Base-by-base conservation (phyloP, 2,888 invertebrate genomes). In the Ypsolopha scabrella region DNA sequence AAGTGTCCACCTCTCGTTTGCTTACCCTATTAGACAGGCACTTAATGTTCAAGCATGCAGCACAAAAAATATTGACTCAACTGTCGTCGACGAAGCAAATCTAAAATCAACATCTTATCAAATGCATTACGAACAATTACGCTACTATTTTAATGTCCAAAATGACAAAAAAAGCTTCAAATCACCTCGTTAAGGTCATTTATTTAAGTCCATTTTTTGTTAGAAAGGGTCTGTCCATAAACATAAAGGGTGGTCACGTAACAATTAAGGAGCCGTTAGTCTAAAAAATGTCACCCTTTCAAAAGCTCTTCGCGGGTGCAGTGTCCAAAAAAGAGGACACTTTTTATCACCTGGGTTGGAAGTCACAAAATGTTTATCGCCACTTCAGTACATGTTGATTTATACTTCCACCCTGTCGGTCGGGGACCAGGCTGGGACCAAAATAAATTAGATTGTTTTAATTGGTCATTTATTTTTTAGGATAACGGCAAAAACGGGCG, bases 291-390 rank as follows among this genome's bases (percentile, higher is more conserved):
- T 82, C 83, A 82, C 80, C 82, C 80, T 77, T 77, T 75, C 61
- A 70, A 72, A 65, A 65, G 69, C 62, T 63, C 66, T 72, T 72
- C 63, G 65, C 66, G 72, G 71, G 69, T 68, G 70, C 68, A 70
- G 59, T 68, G 73, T 68, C 71, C 67, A 80, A 83, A 81, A 81
- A 82, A 81, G 70, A 67, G 79, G 74, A 60, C 71, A 69, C 55
- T 72, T 83, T 81, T 85, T 85, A 80, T 85, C 83, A 83, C 81
- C 82, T 83, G 83, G 70, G 65, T 69, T 82, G 77, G 80, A 79
- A 83, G 82, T 83, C 81, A 83, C 76, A 82, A 82, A 85, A 80
- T 82, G 81, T 85, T 86, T 85, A 85, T 86, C 83, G 74, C 80
- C 75, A 80, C 83, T 85, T 73, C 70, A 75, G 70, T 74, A 71